Base-by-base conservation (phyloP, 2,113 vertebrate species). In the Sterna hirundo region DNA sequence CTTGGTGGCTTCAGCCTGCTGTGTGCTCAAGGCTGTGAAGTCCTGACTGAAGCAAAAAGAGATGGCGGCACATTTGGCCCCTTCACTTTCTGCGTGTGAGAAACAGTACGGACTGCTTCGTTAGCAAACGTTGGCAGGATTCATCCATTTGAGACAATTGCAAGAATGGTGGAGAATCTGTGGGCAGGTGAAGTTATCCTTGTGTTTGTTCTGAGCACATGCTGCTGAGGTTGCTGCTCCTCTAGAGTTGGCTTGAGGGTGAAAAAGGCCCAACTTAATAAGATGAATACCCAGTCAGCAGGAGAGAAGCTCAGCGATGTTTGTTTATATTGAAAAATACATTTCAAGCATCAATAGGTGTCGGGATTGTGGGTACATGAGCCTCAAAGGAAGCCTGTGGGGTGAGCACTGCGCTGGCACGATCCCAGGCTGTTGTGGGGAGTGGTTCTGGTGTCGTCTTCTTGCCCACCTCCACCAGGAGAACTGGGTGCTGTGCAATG, bases 41-140 rank as follows among this genome's bases (percentile, higher is more conserved):
- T 64, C 32, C 32, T 65, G 44, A 58, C 17, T 60, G 71, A 83
- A 51, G 16, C 19, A 44, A 26, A 80, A 81, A 34, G 40, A 61
- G 9, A 20, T 57, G 25, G 25, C 0, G 1, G 34, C 0, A 0
- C 9, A 27, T 51, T 84, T 55, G 27, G 6, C 44, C 34, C 22
- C 17, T 93, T 76, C n/a, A 12, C 70, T 72, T 83, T 26, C 42
- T 68, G 20, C 1, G 0, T 11, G 42, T 71, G 32, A 55, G 38
- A 64, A 83, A 47, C 6, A 13, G 11, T 51, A 44, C 13, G 19
- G 49, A 14, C 26, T 1, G 3, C 0, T 76, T 78, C 1, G 2
- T 64, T 82, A 51, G 40, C 20, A 44, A 65, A 34, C 0, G 0
- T 13, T 42, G 21, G 32, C 49, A 58, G n/a, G 40, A 76, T 61